These are phyloP conservation scores for Perodicticus potto DNA, from an alignment of 2,797 vertebrate species.

Conservation along the genomic window DNA sequence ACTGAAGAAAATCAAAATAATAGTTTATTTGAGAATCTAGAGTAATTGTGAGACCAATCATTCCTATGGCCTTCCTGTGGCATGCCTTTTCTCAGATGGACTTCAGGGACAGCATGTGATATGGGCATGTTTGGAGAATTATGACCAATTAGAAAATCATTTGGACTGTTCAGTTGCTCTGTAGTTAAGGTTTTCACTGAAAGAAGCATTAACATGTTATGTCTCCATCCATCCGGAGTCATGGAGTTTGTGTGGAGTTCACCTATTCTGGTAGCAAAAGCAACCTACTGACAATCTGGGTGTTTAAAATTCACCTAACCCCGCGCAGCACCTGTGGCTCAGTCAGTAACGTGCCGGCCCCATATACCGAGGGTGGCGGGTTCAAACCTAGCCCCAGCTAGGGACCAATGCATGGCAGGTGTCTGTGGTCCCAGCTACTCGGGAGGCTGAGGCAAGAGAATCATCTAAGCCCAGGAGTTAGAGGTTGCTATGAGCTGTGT, in stretches of 20 bases:
- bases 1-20: constrained; percentile 33
- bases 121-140: constrained; percentile 40
- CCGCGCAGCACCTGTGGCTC: too few species aligned
- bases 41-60: constrained; percentile 22
- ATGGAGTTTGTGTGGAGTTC: not conserved
- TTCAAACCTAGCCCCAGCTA: too few species aligned
- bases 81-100: constrained; percentile 16
- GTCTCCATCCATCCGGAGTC: not conserved
- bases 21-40: constrained; percentile 50
- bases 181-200: constrained; percentile 32
- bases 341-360: too few species aligned
- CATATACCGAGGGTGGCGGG: too few species aligned
- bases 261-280: not conserved
- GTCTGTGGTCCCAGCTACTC: too few species aligned
- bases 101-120: not conserved
- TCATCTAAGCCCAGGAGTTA: too few species aligned
- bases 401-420: too few species aligned
- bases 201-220: not conserved
- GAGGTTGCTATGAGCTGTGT: too few species aligned
- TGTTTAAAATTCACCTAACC: not conserved
- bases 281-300: not conserved
- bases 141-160: constrained; percentile 47
- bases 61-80: constrained; percentile 34
- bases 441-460: too few species aligned
- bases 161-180: constrained; percentile 27